Evolutionary conservation across 2,113 vertebrate species (phyloP).

Genomic region (Ellobius talpinus): DNA sequence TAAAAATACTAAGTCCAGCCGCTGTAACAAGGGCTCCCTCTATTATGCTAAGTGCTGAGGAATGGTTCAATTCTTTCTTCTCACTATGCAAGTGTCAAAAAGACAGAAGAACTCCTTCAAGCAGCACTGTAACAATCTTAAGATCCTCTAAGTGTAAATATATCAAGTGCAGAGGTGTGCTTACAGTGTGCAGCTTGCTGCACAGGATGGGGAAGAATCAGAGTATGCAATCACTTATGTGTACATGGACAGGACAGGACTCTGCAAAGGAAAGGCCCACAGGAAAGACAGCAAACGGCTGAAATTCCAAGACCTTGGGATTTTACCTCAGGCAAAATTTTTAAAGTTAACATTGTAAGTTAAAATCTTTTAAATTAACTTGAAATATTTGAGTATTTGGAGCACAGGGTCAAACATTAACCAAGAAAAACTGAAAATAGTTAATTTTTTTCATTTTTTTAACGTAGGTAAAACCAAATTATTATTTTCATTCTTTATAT

Average conservation of each 20-base stretch:
- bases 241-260: not conserved
- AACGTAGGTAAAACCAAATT: not conserved
- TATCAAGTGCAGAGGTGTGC: not conserved
- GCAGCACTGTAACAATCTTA: not conserved
- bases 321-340: slow-evolving; percentile 21
- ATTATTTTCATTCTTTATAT: not conserved
- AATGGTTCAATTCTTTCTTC: slow-evolving; percentile 44
- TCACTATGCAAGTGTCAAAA: slow-evolving; percentile 35
- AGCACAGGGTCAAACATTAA: not conserved
- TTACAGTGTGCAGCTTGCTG: not conserved
- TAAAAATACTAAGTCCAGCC: slow-evolving; percentile 14
- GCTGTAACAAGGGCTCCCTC: not conserved
- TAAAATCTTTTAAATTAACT: not conserved
- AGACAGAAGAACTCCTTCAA: slow-evolving; percentile 38
- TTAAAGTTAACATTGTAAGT: not conserved
- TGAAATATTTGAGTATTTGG: not conserved
- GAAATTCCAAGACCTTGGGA: not conserved
- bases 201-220: not conserved
- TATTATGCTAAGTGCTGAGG: not conserved
- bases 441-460: not conserved
- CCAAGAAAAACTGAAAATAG: not conserved
- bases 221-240: not conserved
- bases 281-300: not conserved
- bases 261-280: not conserved
- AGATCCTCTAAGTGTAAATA: not conserved